Evolutionary conservation across 1,140 invertebrate species (phyloP).

Genomic region (Notospermus geniculatus): DNA sequence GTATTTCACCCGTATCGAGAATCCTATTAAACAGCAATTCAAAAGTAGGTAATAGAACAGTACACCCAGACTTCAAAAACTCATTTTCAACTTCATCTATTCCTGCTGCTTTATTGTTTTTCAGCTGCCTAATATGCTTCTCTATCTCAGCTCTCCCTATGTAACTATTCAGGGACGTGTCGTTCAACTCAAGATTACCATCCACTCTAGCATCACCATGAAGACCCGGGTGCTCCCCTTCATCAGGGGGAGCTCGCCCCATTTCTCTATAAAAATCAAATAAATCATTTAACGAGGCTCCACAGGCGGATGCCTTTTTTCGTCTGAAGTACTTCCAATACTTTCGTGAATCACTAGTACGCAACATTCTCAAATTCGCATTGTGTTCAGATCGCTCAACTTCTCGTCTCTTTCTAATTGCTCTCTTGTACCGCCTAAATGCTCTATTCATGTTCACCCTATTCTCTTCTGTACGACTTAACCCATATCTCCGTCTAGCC

Average conservation of each 20-base stretch:
- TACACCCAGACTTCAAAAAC: background rate
- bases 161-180: background rate
- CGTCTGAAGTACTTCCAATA: background rate
- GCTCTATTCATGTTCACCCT: background rate
- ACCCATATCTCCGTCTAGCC: background rate
- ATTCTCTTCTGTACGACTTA: background rate
- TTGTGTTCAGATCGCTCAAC: background rate
- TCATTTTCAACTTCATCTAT: background rate
- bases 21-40: constrained; percentile 19
- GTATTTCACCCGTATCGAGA: constrained; percentile 16
- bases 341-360: background rate
- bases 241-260: background rate
- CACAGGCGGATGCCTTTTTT: background rate
- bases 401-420: background rate
- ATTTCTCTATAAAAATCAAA: background rate
- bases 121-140: background rate
- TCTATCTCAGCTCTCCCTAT: background rate
- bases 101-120: constrained; percentile 1
- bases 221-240: background rate
- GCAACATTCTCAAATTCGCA: background rate
- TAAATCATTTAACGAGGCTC: background rate
- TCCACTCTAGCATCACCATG: background rate
- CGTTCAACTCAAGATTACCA: background rate
- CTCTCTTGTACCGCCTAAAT: background rate
- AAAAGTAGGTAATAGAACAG: constrained; percentile 14